Percentiles rank a stretch among this genome's conserved stretches.
These are phyloP conservation scores for Geotrypetes seraphini DNA, from an alignment of 2,797 vertebrate species.

Conservation along the genomic window DNA sequence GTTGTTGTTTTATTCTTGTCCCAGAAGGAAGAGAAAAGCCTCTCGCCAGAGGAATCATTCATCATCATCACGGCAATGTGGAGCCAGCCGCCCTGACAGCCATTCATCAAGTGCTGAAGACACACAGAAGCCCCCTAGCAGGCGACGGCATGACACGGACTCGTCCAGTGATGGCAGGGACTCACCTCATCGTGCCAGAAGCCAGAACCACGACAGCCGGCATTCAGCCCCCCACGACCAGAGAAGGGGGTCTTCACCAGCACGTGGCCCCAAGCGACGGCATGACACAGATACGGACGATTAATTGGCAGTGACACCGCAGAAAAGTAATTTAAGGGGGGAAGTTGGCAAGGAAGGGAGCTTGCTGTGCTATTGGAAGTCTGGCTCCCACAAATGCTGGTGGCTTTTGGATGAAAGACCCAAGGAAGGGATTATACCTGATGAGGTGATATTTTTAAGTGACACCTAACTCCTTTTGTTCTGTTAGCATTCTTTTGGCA, in stretches of 20 bases:
- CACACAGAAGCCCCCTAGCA: fast-evolving
- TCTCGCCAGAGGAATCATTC: background rate
- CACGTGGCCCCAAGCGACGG: slow-evolving; percentile 6
- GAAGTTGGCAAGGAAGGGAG: too few species aligned
- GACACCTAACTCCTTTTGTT: too few species aligned
- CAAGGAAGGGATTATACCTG: too few species aligned
- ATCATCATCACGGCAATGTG: background rate
- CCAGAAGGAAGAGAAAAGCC: background rate
- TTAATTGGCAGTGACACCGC: background rate
- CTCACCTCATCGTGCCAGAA: background rate
- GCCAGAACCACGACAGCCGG: background rate
- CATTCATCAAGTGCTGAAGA: background rate
- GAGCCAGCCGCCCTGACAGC: background rate
- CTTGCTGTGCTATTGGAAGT: too few species aligned
- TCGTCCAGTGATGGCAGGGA: background rate
- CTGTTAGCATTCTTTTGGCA: too few species aligned
- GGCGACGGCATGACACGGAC: background rate
- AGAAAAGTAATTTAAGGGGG: too few species aligned
- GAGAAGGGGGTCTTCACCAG: background rate
- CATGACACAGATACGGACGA: slow-evolving; percentile 25
- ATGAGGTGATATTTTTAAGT: too few species aligned
- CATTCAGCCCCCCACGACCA: background rate
- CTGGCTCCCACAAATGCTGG: too few species aligned
- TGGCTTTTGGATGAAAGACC: too few species aligned
- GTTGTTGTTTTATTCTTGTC: too few species aligned